Base-by-base conservation (phyloP, 2,113 vertebrate species). In the Sinocyclocheilus anophthalmus region DNA sequence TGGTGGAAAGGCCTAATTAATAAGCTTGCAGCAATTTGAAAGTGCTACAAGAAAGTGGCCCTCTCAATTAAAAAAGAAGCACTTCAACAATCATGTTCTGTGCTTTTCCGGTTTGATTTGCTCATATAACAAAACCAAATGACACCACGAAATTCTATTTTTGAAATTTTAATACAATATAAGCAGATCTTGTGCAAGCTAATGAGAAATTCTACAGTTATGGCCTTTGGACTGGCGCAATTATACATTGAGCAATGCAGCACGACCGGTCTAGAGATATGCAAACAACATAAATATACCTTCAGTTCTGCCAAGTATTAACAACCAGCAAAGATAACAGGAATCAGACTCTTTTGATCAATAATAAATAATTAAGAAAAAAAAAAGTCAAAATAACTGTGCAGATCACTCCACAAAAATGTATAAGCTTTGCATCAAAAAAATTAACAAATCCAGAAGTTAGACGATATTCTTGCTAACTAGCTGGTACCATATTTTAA, bases 11-110 rank as follows among this genome's bases (percentile, higher is more conserved):
- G 45, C 24, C 48, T 76, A 76, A 76, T 53, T 76, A 53, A 76
- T 53, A 33, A 76, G 48, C 14, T 53, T 8, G 24, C 24, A 20
- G 14, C 24, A 30, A 76, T 48, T 76, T 81, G 59, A 33, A 81
- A 70, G 53, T 72, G 24, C 55, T 30, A 4, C 45, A 55, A 76
- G 73, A 76, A 16, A 76, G 75, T 76, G 24, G 5, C 24, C 75
- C 75, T 55, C 82, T 61, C 6, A 90, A 87, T 90, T 91, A 88
- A 88, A 88, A 92, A 57, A 65, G 72, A 90, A 88, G 88, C 82
- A 87, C 78, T 85, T 86, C 84, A 50, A 3, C 48, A 50, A 50
- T 53, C 50, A 53, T 53, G 13, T 53, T 53, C 14, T 53, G 1
- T 53, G 14, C 50, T 53, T 53, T 16, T 53, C 12, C 13, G 13